Percentiles rank a stretch among this genome's conserved stretches.
phyloP scores from a whole-genome alignment of 2,797 vertebrate genomes.

The Nannoperca obscura region DNA sequence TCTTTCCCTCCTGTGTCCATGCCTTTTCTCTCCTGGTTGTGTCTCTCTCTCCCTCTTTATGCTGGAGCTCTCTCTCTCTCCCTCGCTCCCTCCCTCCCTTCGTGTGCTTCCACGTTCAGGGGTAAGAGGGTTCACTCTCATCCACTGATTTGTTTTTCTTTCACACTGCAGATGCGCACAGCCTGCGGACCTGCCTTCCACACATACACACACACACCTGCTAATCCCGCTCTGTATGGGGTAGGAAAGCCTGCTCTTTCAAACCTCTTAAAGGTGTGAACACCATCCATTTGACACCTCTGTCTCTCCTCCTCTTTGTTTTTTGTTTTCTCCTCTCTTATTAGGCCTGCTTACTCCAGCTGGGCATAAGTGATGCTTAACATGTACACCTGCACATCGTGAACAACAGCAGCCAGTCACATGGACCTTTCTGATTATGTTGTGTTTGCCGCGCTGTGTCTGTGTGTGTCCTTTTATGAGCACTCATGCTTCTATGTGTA shows the following conservation, averaged over 20 bases:
- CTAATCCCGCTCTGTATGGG: constrained; percentile 64
- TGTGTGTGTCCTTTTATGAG: constrained; percentile 48
- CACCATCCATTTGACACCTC: constrained; percentile 61
- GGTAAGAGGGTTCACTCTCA: constrained; percentile 78
- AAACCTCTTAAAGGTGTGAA: constrained; percentile 72
- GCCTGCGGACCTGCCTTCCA: constrained; percentile 58
- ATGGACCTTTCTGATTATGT: constrained; percentile 43
- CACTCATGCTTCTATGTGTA: constrained; percentile 40
- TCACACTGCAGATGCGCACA: constrained; percentile 69
- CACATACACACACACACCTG: constrained; percentile 54
- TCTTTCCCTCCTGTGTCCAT: background rate
- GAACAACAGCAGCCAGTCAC: constrained; percentile 51
- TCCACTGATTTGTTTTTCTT: constrained; percentile 79
- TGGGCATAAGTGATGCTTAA: constrained; percentile 57
- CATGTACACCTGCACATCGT: constrained; percentile 62
- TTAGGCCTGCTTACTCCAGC: constrained; percentile 48
- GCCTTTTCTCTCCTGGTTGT: background rate
- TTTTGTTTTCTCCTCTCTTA: constrained; percentile 51
- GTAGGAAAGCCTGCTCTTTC: constrained; percentile 71
- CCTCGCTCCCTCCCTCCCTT: constrained; percentile 37
- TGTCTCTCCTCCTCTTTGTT: constrained; percentile 16
- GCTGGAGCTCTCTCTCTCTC: constrained; percentile 12
- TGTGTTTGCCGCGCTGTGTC: constrained; percentile 35
- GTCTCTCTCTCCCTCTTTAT: background rate
- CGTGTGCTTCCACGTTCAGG: constrained; percentile 45